These are phyloP conservation scores for Saimiri boliviensis DNA, from an alignment of 2,113 vertebrate species.

Conservation along the genomic window DNA sequence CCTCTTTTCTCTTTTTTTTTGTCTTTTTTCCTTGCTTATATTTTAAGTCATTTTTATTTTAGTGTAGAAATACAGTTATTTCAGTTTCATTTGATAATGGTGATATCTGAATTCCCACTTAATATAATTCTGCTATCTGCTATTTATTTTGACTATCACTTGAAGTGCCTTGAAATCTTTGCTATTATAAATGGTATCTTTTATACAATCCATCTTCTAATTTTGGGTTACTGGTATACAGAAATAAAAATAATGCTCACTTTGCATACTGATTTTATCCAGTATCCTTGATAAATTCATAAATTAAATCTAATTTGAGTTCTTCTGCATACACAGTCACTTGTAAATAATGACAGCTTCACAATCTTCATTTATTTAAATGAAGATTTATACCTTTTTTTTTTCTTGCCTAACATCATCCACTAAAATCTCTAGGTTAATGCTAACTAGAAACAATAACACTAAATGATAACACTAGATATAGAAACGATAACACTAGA, in stretches of 20 bases:
- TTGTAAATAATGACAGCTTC: not conserved
- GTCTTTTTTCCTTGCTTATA: not conserved
- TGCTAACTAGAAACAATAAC: not conserved
- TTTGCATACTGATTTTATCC: not conserved
- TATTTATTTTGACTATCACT: not conserved
- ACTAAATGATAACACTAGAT: too few species aligned
- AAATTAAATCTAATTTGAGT: not conserved
- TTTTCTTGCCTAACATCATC: conserved; percentile 2
- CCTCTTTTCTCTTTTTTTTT: not conserved
- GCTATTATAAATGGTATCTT: not conserved
- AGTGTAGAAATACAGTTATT: not conserved
- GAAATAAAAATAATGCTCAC: not conserved
- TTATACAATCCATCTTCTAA: not conserved
- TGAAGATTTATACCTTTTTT: not conserved
- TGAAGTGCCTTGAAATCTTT: not conserved
- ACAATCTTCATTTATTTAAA: not conserved
- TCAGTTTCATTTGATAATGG: not conserved
- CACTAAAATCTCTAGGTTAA: not conserved
- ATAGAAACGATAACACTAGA: too few species aligned
- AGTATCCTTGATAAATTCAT: not conserved
- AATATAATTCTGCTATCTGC: not conserved
- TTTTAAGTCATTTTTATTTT: not conserved
- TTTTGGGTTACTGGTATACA: not conserved
- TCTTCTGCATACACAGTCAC: not conserved
- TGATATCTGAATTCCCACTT: not conserved